phyloP scores from a whole-genome alignment of 2,113 vertebrate genomes.

The human region DNA sequence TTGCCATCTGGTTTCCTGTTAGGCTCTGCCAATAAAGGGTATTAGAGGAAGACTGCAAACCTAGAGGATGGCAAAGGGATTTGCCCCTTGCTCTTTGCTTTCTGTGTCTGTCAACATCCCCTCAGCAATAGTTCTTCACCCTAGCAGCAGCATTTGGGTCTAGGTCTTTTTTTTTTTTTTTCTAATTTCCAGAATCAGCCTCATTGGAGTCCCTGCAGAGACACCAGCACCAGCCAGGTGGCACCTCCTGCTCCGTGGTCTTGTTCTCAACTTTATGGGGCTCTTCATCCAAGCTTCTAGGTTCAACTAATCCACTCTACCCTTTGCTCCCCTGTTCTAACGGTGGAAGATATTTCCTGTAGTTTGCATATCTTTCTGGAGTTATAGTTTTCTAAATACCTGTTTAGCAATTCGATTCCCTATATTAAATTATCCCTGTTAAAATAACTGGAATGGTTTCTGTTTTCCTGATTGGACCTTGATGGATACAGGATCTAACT shows the following conservation, averaged over 20 bases:
- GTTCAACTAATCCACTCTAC: background rate
- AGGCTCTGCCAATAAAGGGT: background rate
- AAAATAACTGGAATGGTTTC: background rate
- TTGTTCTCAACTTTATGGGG: background rate
- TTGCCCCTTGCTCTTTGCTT: background rate
- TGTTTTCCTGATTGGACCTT: background rate
- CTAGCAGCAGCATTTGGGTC: background rate
- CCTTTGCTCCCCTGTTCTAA: background rate
- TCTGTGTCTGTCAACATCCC: background rate
- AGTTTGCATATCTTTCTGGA: background rate
- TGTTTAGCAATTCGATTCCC: background rate
- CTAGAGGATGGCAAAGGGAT: background rate
- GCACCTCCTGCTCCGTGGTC: background rate
- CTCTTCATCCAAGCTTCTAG: background rate
- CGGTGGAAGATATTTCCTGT: background rate
- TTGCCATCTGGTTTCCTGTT: slow-evolving; percentile 38
- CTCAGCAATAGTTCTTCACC: background rate
- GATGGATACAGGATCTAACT: background rate
- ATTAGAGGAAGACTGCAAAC: background rate
- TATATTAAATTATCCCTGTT: slow-evolving; percentile 5
- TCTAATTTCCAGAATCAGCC: background rate
- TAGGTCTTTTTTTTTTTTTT: background rate
- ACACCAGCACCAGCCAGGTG: background rate
- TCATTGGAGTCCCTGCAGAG: background rate
- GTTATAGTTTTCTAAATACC: background rate